Evolutionary conservation across 2,888 invertebrate genomes (phyloP), one percentile per base, ranked within the genome.

Genomic region (Sicus ferrugineus): DNA sequence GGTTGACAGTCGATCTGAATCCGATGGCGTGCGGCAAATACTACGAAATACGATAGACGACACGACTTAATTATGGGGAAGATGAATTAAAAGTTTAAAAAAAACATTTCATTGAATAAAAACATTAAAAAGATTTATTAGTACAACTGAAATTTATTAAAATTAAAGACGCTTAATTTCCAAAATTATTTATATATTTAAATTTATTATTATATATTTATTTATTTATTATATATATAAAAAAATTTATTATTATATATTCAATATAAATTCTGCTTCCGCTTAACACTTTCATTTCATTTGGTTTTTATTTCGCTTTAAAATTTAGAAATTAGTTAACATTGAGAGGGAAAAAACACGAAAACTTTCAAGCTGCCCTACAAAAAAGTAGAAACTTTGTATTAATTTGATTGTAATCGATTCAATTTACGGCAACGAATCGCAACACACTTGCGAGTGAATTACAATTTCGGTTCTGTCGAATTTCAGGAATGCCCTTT

Each of bases 401-500:
- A 46, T 6, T 7, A 65, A 54, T 38, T 23, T 16, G 34, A 50
- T 34, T 31, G 7, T 16, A 21, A 23, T 54, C 38, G 28, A 26
- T 34, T 26, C 26, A 52, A 34, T 3, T 34, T 3, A n/a, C 38
- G 2, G n/a, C 34, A 23, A 38, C 1, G 42, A 23, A 38, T n/a
- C n/a, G 23, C 26, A 46, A 52, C 48, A 48, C 64, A 50, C 50
- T 64, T 64, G 28, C 38, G 16, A 23, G 42, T 6, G n/a, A 21
- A 21, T 54, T 54, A 28, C 26, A 28, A 28, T 28, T 54, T 52
- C 23, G 23, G 21, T 52, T 26, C 21, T 34, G 21, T 23, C 26
- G 26, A 68, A 52, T 21, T 54, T 7, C 50, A n/a, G 14, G 46
- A 59, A 52, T 72, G 64, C 68, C 68, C 71, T 62, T 70, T 68